A percentile compares a stretch with the other conserved stretches of the same genome.
These are phyloP conservation scores for Hydrolagus colliei DNA, from an alignment of 2,797 vertebrate species.

Conservation along the genomic window DNA sequence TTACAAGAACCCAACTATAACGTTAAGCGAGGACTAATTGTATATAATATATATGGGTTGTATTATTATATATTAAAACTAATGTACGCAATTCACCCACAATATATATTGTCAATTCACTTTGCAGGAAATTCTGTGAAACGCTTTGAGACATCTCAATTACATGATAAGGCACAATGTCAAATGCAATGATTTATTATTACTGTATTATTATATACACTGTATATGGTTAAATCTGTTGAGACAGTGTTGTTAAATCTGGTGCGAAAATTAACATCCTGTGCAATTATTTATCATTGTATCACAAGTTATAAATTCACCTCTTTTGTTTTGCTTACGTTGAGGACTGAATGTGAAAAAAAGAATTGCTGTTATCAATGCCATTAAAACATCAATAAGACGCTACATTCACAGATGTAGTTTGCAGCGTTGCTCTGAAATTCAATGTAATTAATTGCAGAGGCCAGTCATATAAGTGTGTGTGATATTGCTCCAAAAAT, in stretches of 20 bases:
- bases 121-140: too few relatives aligned
- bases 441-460: slow-evolving; percentile 42
- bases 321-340: background rate
- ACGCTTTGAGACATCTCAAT: too few relatives aligned
- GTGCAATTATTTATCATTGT: background rate
- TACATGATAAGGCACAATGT: too few relatives aligned
- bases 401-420: slow-evolving; percentile 26
- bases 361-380: slow-evolving; percentile 38
- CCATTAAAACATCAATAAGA: slow-evolving; percentile 33
- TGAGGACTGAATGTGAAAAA: slow-evolving; percentile 7
- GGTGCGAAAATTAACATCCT: too few relatives aligned
- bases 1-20: too few relatives aligned
- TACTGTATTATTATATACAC: background rate
- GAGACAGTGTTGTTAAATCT: background rate
- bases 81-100: too few relatives aligned
- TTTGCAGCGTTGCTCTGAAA: slow-evolving; percentile 32
- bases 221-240: background rate
- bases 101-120: too few relatives aligned
- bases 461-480: slow-evolving; percentile 35
- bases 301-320: background rate
- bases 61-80: too few relatives aligned
- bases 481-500: slow-evolving; percentile 40
- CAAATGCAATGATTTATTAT: too few relatives aligned
- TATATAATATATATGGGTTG: too few relatives aligned
- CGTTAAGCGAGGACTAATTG: too few relatives aligned